These are phyloP conservation scores for Polydesmus complanatus DNA, from an alignment of 2,888 invertebrate species.

Conservation along the genomic window DNA sequence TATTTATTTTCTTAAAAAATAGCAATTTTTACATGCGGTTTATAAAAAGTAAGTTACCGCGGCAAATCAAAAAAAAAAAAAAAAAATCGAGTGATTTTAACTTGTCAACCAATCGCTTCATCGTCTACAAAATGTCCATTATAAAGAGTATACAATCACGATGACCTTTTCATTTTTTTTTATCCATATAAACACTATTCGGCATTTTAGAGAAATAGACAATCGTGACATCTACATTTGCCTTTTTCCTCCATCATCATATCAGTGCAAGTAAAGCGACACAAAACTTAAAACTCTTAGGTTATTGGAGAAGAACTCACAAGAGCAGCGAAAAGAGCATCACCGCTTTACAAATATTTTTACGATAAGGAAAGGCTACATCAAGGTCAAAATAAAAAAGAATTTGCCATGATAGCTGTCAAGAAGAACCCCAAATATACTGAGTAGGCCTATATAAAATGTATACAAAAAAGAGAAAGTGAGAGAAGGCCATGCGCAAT, in stretches of 20 bases:
- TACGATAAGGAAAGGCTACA: neutral
- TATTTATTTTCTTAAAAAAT: too few species aligned
- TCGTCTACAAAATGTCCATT: neutral
- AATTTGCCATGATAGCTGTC: neutral
- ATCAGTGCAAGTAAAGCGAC: too few species aligned
- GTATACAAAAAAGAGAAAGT: neutral
- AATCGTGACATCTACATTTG: neutral
- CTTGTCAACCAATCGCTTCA: neutral
- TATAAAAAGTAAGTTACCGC: too few species aligned
- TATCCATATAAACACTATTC: too few species aligned
- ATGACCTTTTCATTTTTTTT: neutral
- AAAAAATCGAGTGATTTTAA: neutral
- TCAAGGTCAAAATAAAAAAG: neutral
- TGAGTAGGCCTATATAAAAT: neutral
- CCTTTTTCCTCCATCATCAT: too few species aligned
- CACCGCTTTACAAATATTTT: neutral
- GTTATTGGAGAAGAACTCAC: neutral
- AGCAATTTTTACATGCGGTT: too few species aligned
- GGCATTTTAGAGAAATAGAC: neutral
- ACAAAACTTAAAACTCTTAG: too few species aligned
- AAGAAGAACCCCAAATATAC: too few species aligned
- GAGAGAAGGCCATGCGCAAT: neutral
- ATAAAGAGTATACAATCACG: neutral
- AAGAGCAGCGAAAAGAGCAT: neutral
- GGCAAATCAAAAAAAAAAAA: neutral